These are phyloP conservation scores for Acanthurus lineatus DNA, from an alignment of 2,797 vertebrate species.

Conservation along the genomic window DNA sequence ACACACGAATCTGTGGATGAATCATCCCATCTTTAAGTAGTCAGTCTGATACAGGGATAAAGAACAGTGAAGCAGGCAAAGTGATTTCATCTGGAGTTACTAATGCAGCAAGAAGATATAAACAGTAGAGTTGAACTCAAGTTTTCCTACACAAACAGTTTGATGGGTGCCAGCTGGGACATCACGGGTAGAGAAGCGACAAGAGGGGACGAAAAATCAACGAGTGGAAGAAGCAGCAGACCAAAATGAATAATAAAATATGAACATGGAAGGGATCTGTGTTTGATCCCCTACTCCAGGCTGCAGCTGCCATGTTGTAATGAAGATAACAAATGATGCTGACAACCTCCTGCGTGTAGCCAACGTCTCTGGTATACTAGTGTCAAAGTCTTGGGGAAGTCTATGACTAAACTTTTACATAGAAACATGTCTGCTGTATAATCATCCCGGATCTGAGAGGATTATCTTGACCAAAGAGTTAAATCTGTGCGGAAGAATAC, in stretches of 20 bases:
- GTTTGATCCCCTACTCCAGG: conserved; percentile 67
- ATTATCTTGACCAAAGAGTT: conserved; percentile 48
- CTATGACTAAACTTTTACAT: conserved; percentile 27
- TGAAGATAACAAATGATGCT: conserved; percentile 69
- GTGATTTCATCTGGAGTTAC: conserved; percentile 43
- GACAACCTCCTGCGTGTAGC: conserved; percentile 52
- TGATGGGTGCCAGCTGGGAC: conserved; percentile 55
- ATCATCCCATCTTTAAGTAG: conserved; percentile 55
- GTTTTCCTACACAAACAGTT: conserved; percentile 54
- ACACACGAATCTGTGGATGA: conserved; percentile 46
- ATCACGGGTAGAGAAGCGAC: conserved; percentile 35
- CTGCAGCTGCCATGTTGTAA: conserved; percentile 70
- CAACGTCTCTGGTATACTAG: conserved; percentile 38
- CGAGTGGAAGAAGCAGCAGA: conserved; percentile 44
- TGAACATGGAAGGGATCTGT: conserved; percentile 57
- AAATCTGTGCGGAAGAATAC: conserved; percentile 26
- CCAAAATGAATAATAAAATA: conserved; percentile 68
- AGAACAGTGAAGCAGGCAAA: conserved; percentile 15
- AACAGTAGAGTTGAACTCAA: conserved; percentile 33
- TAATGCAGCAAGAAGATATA: conserved; percentile 7
- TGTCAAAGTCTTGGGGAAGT: conserved; percentile 34
- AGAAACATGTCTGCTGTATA: conserved; percentile 32
- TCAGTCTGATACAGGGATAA: conserved; percentile 37
- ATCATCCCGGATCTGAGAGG: conserved; percentile 39
- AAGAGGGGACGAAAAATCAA: conserved; percentile 42